These are phyloP conservation scores for Laothoe populi DNA, from an alignment of 2,888 invertebrate genomes.

Conservation along the genomic window DNA sequence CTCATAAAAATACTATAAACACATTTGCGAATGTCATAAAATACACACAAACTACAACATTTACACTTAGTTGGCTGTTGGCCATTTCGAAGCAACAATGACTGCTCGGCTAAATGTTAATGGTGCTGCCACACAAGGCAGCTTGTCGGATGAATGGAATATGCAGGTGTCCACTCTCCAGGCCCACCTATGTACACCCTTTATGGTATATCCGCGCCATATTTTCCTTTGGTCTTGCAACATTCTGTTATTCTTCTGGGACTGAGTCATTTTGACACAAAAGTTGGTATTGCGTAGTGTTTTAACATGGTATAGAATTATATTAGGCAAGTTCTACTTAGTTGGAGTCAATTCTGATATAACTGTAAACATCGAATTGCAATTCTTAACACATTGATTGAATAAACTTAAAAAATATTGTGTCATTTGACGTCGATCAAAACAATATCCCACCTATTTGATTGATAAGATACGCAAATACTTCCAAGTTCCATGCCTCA, in stretches of 20 bases:
- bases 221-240: neutral
- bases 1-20: no score
- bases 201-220: conserved; percentile 11
- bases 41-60: neutral
- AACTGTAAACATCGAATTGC: no score
- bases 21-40: neutral
- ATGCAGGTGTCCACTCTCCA: conserved; percentile 56
- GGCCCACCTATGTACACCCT: conserved; percentile 3
- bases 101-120: conserved; percentile 29
- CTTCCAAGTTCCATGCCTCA: no score
- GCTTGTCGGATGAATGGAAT: conserved; percentile 58
- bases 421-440: no score
- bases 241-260: neutral
- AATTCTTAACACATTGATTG: no score
- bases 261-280: conserved; percentile 7
- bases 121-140: conserved; percentile 45
- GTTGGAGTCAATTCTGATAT: no score
- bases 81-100: conserved; percentile 29
- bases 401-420: no score
- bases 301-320: neutral
- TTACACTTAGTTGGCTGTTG: conserved; percentile 9
- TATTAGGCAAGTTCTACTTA: no score
- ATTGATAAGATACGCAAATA: no score
- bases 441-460: no score
- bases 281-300: neutral